Evolutionary conservation across 2,888 invertebrate species (phyloP), one percentile per base, ranked within the genome.

Genomic region (Tolmerus cingulatus): DNA sequence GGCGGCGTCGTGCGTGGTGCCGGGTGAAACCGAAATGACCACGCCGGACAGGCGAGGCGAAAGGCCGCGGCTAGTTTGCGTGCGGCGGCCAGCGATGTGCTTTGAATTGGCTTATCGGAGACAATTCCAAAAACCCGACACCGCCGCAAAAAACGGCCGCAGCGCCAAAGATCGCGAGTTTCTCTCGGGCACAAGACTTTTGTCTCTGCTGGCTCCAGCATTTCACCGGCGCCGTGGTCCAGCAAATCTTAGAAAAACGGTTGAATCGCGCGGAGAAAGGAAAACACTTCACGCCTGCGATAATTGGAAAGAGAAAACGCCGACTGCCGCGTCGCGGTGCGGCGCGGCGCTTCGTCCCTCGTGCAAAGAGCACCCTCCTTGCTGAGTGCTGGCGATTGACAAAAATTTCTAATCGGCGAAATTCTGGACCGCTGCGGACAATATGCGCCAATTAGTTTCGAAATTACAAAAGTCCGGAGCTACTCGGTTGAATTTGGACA

Each of bases 301-400:
- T 81, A 81, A 81, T 81, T 55, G 81, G 55, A 81, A 81, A 81
- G 81, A 81, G 81, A 81, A 81, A 81, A 14, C 81, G 55, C 55
- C 27, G 51, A 43, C 81, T 55, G 55, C 46, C 30, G 55, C 46
- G 55, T 5, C 30, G 55, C 46, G 55, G 16, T 55, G 27, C 46
- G 51, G 55, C 55, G 34, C 34, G 30, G 55, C 55, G 27, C 55
- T 51, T n/a, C 30, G 30, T 30, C n/a, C n/a, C 8, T 19, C 51
- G 27, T 27, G 46, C 46, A 55, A 81, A 81, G 30, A 81, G 27
- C 43, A 51, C 27, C 51, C 55, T 78, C 30, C 55, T 51, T 23
- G 78, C 40, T 23, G 34, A 46, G 27, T 46, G 46, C 16, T 55
- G n/a, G 30, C 30, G 55, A 81, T 55, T 51, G 43, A 23, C 46